phyloP scores from a whole-genome alignment of 2,888 invertebrate species.

The Hirtodrosophila duncani region DNA sequence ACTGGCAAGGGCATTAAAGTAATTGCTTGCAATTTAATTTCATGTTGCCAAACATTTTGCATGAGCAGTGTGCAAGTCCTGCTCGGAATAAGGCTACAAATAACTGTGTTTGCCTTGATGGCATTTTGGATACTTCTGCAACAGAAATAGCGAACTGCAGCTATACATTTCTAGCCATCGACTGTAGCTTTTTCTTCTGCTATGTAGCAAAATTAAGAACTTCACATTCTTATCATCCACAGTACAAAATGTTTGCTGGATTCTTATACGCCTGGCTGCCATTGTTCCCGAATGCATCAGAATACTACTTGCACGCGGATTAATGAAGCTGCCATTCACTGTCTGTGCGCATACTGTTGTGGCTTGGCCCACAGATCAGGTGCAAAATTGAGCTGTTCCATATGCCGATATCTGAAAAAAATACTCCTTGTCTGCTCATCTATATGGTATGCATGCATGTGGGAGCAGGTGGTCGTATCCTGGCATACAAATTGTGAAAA shows the following conservation, averaged over 20 bases:
- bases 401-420: slow-evolving; percentile 20
- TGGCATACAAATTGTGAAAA: slow-evolving; percentile 53
- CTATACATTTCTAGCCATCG: too few relatives aligned
- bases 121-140: too few relatives aligned
- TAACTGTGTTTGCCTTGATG: too few relatives aligned
- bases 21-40: slow-evolving; percentile 62
- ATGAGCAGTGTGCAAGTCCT: too few relatives aligned
- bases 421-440: too few relatives aligned
- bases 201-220: too few relatives aligned
- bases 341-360: slow-evolving; percentile 19
- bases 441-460: slow-evolving; percentile 4
- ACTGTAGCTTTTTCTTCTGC: too few relatives aligned
- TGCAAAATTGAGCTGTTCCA: slow-evolving; percentile 65
- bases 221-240: too few relatives aligned
- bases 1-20: slow-evolving; percentile 44
- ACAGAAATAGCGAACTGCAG: neutral
- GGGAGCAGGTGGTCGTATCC: too few relatives aligned
- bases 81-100: too few relatives aligned
- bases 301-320: slow-evolving; percentile 68
- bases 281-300: slow-evolving; percentile 57
- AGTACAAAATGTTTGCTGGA: neutral
- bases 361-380: slow-evolving; percentile 18
- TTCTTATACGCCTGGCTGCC: too few relatives aligned
- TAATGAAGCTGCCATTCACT: slow-evolving; percentile 72
- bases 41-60: slow-evolving; percentile 8